Evolutionary conservation across 2,113 vertebrate species (phyloP), one percentile per base, ranked within the genome.

Genomic region (Pelmatolapia mariae): DNA sequence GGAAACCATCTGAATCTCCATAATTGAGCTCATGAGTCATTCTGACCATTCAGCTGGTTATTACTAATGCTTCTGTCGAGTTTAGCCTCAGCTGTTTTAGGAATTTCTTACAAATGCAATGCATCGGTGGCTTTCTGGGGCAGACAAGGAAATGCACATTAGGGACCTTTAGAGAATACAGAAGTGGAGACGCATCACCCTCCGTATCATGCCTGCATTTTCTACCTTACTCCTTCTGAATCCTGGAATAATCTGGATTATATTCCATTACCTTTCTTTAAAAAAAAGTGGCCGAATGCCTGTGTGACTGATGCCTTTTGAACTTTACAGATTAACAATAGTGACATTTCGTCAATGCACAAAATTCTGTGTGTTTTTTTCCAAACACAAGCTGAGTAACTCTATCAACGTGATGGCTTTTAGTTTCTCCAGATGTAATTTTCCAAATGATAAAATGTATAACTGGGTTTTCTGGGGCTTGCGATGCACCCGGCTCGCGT

Each of bases 1-100:
- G 73, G 36, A 56, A 87, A 82, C 29, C 54, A 82, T 57, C 33
- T 29, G 12, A 31, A 6, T 82, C 40, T 50, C 50, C 16, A 22
- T 82, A 29, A 71, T 90, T 82, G 33, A 53, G 43, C 3, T 86
- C 59, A n/a, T 87, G 86, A 91, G 47, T 93, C 90, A 84, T 79
- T 87, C 45, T 84, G 12, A 73, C 19, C 43, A 5, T 29, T 83
- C 15, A 24, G 82, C 33, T 31, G 7, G 33, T 84, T 50, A 31
- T 24, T 54, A 47, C 38, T 13, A 78, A 78, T 45, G 80, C 57
- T 73, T n/a, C 26, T 26, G 66, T 43, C 5, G 4, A n/a, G 0
- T 59, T 54, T 15, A 33, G 76, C 78, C 80, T 88, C 13, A 38
- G 57, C 78, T 56, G 45, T 47, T 85, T 10, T 50, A 50, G 53